Conservation (phyloP, 2,113 vertebrate genomes). For the Promerops cafer region DNA sequence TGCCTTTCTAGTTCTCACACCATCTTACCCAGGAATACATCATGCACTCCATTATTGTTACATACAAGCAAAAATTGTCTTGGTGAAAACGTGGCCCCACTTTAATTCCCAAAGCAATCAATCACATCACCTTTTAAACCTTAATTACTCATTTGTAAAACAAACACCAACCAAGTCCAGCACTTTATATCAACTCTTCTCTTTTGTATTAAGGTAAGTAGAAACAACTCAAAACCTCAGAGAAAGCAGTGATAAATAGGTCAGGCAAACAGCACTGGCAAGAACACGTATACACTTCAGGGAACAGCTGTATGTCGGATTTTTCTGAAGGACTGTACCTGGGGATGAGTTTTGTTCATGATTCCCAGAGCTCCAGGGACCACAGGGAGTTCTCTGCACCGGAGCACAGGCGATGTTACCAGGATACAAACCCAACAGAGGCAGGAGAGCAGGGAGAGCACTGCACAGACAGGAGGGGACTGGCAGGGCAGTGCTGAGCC, state of each 20-base stretch:
- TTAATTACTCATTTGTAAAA: background rate
- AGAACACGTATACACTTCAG: background rate
- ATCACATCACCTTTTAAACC: background rate
- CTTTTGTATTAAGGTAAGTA: background rate
- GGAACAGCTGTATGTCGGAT: background rate
- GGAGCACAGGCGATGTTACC: background rate
- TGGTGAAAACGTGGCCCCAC: rapidly evolving
- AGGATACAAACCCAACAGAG: conserved; percentile 59
- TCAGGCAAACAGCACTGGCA: background rate
- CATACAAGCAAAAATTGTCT: background rate
- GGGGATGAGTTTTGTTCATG: conserved; percentile 63
- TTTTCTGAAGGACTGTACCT: conserved; percentile 29
- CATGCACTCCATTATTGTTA: background rate
- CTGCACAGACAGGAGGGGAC: background rate
- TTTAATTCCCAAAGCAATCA: background rate
- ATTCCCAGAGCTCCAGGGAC: background rate
- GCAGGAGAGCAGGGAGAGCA: background rate
- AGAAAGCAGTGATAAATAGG: background rate
- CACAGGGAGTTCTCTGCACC: background rate
- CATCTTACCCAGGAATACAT: background rate
- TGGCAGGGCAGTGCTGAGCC: background rate
- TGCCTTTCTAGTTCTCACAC: background rate
- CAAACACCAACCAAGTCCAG: background rate
- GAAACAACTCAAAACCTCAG: background rate
- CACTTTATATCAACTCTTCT: rapidly evolving